phyloP scores from a whole-genome alignment of 2,113 vertebrate genomes.

The Rafetus swinhoei region DNA sequence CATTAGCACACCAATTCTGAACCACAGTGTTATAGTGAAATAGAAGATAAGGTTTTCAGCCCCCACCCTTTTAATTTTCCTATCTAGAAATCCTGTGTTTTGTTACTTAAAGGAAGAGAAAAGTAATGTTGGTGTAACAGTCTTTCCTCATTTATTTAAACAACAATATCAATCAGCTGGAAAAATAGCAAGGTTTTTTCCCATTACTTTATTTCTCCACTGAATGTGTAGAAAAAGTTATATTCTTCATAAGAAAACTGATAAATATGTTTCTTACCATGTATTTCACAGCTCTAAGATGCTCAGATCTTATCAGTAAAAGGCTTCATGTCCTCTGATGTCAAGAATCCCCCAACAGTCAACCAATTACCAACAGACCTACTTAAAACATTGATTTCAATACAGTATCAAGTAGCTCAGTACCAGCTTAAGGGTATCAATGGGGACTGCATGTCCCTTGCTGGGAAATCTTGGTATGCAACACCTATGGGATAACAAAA shows the following conservation, averaged over 20 bases:
- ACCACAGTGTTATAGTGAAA: neutral
- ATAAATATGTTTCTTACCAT: accelerated
- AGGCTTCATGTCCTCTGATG: neutral
- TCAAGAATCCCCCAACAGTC: neutral
- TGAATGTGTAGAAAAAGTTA: neutral
- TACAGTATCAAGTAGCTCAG: neutral
- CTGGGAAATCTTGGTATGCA: neutral
- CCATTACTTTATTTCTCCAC: slow-evolving; percentile 9
- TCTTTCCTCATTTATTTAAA: neutral
- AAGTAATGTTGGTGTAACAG: neutral
- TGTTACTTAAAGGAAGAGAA: neutral
- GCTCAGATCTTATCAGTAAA: neutral
- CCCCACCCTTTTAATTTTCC: neutral
- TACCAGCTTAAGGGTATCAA: neutral
- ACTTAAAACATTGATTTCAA: slow-evolving; percentile 27
- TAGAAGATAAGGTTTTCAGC: neutral
- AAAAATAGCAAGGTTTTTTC: slow-evolving; percentile 17
- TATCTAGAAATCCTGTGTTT: neutral
- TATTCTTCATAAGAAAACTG: slow-evolving; percentile 11
- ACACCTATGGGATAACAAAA: neutral
- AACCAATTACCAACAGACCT: neutral
- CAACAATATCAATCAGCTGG: neutral
- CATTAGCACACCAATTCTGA: neutral
- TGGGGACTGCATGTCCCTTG: neutral
- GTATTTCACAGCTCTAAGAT: neutral